Base-by-base conservation (phyloP, 2,888 invertebrate species). In the Parthenolecanium corni region DNA sequence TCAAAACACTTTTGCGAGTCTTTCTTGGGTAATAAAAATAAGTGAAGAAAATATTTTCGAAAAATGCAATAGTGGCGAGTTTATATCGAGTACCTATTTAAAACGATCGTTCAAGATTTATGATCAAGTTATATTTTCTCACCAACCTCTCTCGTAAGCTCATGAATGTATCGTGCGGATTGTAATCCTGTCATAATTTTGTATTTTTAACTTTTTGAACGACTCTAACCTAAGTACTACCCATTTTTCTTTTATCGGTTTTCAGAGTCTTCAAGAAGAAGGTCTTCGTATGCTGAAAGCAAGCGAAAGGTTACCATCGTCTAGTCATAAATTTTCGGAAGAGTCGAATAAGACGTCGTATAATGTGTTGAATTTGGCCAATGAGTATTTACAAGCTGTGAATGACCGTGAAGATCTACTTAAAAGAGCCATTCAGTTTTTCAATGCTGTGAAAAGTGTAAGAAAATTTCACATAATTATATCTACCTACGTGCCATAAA, bases 221-320 rank as follows among this genome's bases (percentile, higher is more conserved):
- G 3, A 40, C 40, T 14, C 44, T 36, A 36, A 64, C 56, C n/a
- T n/a, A n/a, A n/a, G n/a, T n/a, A n/a, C n/a, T n/a, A n/a, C n/a
- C n/a, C n/a, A n/a, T 31, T 31, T 31, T 31, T 31, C 31, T 31
- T 31, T 31, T 31, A 6, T 31, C 31, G 5, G 52, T 54, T 66
- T 64, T 1, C 69, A 81, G 76, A 80, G 83, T 65, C 75, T 86
- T 65, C 84, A 88, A 71, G 88, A 89, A 71, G 79, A 81, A 68
- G 83, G 85, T 6, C 74, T 89, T 56, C 85, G 83, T 73, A 82
- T 88, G 68, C 83, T 87, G 21, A 82, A 84, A 70, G 84, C 85
- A 42, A 87, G 86, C 16, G 88, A 89, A 73, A 83, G 84, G 70
- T 77, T 89, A 64, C 80, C 83, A 49, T 78, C 81, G 21, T 79